phyloP scores from a whole-genome alignment of 1,140 invertebrate genomes.

The Drosophila grimshawi region DNA sequence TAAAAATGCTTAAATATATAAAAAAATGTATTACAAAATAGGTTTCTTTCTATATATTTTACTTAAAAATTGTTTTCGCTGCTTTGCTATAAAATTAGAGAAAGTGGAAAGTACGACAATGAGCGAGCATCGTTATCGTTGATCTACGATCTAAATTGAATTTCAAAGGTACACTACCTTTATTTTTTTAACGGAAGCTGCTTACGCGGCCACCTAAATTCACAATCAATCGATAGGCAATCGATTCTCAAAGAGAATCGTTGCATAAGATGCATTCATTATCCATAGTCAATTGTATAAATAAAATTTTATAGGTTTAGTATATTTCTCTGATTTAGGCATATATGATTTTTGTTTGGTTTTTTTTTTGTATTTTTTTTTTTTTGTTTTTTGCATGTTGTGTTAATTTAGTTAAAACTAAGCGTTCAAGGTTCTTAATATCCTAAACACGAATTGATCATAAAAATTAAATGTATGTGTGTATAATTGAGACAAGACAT shows the following conservation, averaged over 20 bases:
- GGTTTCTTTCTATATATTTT: slow-evolving; percentile 63
- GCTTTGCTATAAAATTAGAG: slow-evolving; percentile 41
- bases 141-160: slow-evolving; percentile 39
- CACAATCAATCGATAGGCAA: slow-evolving; percentile 7
- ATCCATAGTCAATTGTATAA: slow-evolving; percentile 53
- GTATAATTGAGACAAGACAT: slow-evolving; percentile 61
- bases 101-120: slow-evolving; percentile 52
- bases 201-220: slow-evolving; percentile 5
- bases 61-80: slow-evolving; percentile 44
- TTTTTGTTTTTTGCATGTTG: slow-evolving; percentile 34
- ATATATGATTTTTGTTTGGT: slow-evolving; percentile 15
- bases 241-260: slow-evolving; percentile 31
- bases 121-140: slow-evolving; percentile 28
- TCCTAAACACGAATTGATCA: slow-evolving; percentile 76
- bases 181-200: slow-evolving; percentile 14
- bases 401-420: slow-evolving; percentile 77
- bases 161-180: slow-evolving; percentile 57
- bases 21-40: slow-evolving; percentile 71
- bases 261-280: slow-evolving; percentile 21
- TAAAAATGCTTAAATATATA: slow-evolving; percentile 63
- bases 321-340: slow-evolving; percentile 54
- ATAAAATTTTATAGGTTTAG: slow-evolving; percentile 69
- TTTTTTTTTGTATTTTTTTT: slow-evolving; percentile 18
- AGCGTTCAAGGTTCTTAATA: slow-evolving; percentile 74
- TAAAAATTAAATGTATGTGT: slow-evolving; percentile 61